Base-by-base conservation (phyloP, 2,113 vertebrate species). In the Chloebia gouldiae region DNA sequence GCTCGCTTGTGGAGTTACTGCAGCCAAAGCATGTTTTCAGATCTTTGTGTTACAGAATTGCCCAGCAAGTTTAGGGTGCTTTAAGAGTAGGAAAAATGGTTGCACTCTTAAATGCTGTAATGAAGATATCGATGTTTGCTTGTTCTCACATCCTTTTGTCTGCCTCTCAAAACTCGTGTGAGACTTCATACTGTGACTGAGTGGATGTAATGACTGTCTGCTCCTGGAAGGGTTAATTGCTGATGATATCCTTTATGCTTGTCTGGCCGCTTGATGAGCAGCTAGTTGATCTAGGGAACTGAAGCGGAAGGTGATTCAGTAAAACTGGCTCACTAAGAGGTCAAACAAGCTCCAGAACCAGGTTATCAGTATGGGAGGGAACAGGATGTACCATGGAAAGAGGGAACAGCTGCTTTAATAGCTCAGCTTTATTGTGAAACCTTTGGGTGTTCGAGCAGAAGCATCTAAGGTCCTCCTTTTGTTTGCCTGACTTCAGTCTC, bases 191-290 rank as follows among this genome's bases (percentile, higher is more conserved):
- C n/a, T 37, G 54, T 50, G 59, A 31, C 20, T 65, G 59, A 72
- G 42, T 59, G 37, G 35, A 9, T 71, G 37, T 57, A 56, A 35
- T 27, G 61, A 13, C 54, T 71, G 33, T 39, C 45, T 72, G 81
- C 60, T 86, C 27, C 51, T 83, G 80, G 35, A 88, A 86, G 80
- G 68, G 86, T 97, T 94, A 88, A 93, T 73, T 73, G 60, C 54
- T 81, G 73, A 51, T 81, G 31, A 19, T 86, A 27, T 7, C 47
- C 16, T 71, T 69, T 78, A 66, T 82, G 87, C 53, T 78, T 56
- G 33, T 47, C 45, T 86, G 68, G 47, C 88, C 47, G 16, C 88
- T 77, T 70, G 88, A 53, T 64, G 78, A 86, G 42, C 86, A 77
- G 39, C 50, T 65, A 35, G 72, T 90, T 95, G 64, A 73, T 86